These are phyloP conservation scores for Anabas testudineus DNA, from an alignment of 2,797 vertebrate genomes.

Conservation along the genomic window DNA sequence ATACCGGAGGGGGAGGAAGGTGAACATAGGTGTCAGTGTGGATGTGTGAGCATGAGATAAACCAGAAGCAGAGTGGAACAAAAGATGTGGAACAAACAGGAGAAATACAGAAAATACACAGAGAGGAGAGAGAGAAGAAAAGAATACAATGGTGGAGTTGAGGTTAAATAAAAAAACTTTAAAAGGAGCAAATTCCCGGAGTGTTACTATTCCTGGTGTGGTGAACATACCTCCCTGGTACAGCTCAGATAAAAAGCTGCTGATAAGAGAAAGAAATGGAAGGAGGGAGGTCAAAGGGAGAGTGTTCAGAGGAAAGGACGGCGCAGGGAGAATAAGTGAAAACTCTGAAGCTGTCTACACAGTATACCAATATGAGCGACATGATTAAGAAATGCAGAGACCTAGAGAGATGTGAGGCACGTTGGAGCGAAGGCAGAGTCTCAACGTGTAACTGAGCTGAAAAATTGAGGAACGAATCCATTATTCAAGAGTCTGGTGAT, in stretches of 20 bases:
- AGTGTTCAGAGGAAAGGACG: slow-evolving; percentile 21
- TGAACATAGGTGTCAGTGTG: slow-evolving; percentile 14
- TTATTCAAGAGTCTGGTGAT: slow-evolving; percentile 56
- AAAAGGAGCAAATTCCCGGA: slow-evolving; percentile 74
- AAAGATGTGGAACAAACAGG: slow-evolving; percentile 25
- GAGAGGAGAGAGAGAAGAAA: slow-evolving; percentile 7
- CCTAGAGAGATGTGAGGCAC: slow-evolving; percentile 11
- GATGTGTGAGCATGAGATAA: slow-evolving; percentile 45
- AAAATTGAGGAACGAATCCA: slow-evolving; percentile 62
- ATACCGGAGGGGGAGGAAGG: slow-evolving; percentile 34
- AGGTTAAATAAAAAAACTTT: slow-evolving; percentile 56
- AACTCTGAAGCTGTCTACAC: slow-evolving; percentile 10
- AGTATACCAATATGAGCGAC: neutral
- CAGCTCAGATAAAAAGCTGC: slow-evolving; percentile 72
- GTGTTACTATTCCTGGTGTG: slow-evolving; percentile 80
- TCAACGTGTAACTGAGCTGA: slow-evolving; percentile 25
- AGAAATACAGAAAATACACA: slow-evolving; percentile 31
- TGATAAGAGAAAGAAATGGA: slow-evolving; percentile 69
- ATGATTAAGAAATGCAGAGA: neutral
- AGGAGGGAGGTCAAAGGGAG: slow-evolving; percentile 46
- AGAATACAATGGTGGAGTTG: slow-evolving; percentile 17
- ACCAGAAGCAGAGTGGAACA: slow-evolving; percentile 38
- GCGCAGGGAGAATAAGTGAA: slow-evolving; percentile 13
- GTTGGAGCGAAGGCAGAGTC: slow-evolving; percentile 26
- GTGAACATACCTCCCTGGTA: slow-evolving; percentile 65